Percentiles rank a stretch among this genome's conserved stretches.
Evolutionary conservation across 2,888 invertebrate genomes (phyloP).

Genomic region (Parapristionchus giblindavisi): DNA sequence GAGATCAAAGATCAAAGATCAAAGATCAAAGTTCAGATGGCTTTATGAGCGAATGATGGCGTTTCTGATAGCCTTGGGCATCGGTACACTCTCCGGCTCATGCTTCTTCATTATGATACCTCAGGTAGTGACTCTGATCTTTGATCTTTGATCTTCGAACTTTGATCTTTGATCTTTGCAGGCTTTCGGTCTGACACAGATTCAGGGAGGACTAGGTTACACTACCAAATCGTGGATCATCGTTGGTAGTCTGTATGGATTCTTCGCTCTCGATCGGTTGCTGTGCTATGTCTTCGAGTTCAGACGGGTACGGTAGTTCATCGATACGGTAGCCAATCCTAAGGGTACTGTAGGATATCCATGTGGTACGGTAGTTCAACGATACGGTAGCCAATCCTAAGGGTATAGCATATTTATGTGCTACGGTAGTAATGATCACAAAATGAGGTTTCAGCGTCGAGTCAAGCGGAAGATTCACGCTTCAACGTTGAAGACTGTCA

Average conservation of each 20-base stretch:
- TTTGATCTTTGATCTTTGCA: slow-evolving; percentile 16
- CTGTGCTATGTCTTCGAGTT: slow-evolving; percentile 47
- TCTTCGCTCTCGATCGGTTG: slow-evolving; percentile 49
- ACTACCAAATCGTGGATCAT: slow-evolving; percentile 48
- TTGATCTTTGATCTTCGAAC: neutral
- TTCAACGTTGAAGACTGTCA: neutral
- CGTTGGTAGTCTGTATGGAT: slow-evolving; percentile 46
- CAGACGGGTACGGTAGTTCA: slow-evolving; percentile 41
- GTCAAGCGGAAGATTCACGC: slow-evolving; percentile 10
- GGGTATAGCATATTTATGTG: no score
- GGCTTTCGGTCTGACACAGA: slow-evolving; percentile 34
- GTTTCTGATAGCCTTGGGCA: slow-evolving; percentile 51
- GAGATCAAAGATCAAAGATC: neutral
- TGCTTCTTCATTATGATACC: slow-evolving; percentile 53
- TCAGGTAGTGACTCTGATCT: slow-evolving; percentile 40
- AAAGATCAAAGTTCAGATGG: slow-evolving; percentile 36
- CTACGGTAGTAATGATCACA: no score
- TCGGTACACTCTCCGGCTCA: slow-evolving; percentile 52
- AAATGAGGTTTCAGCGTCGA: neutral
- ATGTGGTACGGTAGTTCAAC: no score
- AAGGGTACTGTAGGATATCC: no score
- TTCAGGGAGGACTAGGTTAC: neutral
- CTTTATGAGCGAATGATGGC: slow-evolving; percentile 52
- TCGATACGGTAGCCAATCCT: no score
- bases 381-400: no score